Percentiles rank a stretch among this genome's conserved stretches.
phyloP scores from a whole-genome alignment of 2,113 vertebrate species.

The Phalacrocorax aristotelis region DNA sequence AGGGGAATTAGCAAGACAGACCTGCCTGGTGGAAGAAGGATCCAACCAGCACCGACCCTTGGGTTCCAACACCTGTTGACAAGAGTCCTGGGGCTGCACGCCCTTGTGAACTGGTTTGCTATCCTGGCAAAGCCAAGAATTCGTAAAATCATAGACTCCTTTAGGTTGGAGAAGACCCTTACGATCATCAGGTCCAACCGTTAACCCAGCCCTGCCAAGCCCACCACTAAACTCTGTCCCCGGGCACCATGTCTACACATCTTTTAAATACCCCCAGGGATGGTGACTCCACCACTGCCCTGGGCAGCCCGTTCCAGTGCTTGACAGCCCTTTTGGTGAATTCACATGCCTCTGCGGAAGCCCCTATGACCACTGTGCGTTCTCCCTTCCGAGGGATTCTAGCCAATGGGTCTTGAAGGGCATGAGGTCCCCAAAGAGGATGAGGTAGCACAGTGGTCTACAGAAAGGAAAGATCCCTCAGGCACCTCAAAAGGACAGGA shows the following conservation, averaged over 20 bases:
- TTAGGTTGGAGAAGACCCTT: background rate
- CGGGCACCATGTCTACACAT: fast-evolving
- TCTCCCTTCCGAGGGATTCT: background rate
- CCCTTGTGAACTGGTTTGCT: fast-evolving
- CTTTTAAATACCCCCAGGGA: background rate
- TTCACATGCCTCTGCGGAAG: background rate
- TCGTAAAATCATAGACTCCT: background rate
- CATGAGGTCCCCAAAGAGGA: background rate
- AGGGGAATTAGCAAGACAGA: background rate
- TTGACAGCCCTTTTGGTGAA: background rate
- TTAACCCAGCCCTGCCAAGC: background rate
- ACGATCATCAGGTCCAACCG: background rate
- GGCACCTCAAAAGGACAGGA: background rate
- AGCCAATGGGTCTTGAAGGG: background rate
- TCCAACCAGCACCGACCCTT: fast-evolving
- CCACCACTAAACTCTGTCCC: background rate
- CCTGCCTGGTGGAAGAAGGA: background rate
- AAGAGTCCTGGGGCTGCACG: background rate
- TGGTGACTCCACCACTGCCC: background rate
- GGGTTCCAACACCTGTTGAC: background rate
- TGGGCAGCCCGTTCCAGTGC: background rate
- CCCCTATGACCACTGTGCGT: fast-evolving
- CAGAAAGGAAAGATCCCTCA: background rate
- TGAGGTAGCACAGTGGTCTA: background rate
- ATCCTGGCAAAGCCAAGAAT: background rate